phyloP scores from a whole-genome alignment of 2,797 vertebrate genomes.

The Chelonia mydas region DNA sequence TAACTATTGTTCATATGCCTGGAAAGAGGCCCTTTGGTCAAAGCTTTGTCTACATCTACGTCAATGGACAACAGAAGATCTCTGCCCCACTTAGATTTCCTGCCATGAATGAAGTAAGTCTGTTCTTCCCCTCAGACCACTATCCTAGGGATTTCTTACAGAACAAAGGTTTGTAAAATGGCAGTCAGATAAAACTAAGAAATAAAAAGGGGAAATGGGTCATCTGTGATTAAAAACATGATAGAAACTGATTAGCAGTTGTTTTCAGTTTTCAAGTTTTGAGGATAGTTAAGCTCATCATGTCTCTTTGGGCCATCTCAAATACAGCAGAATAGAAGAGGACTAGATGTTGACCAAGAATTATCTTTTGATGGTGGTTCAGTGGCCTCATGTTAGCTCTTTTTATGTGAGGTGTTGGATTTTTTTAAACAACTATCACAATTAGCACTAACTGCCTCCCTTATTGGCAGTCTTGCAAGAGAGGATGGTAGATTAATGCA shows the following conservation, averaged over 20 bases:
- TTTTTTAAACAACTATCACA: not conserved
- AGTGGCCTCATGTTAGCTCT: not conserved
- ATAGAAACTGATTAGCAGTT: not conserved
- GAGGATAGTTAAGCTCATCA: not conserved
- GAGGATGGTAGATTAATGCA: not conserved
- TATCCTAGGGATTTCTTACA: not conserved
- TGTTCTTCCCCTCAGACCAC: not conserved
- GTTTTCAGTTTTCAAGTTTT: not conserved
- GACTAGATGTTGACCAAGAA: not conserved
- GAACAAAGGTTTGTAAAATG: not conserved
- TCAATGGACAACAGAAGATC: conserved; percentile 95
- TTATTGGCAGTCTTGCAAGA: not conserved
- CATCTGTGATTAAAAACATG: not conserved
- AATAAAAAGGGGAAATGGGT: not conserved
- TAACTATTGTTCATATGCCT: conserved; percentile 93
- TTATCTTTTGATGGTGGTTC: not conserved
- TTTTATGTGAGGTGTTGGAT: not conserved
- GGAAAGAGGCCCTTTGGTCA: conserved; percentile 98
- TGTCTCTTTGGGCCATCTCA: not conserved
- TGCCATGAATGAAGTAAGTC: conserved; percentile 93
- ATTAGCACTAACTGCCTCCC: not conserved
- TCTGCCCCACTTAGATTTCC: conserved; percentile 94
- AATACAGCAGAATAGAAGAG: not conserved
- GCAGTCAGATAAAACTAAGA: not conserved
- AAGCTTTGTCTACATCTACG: conserved; percentile 94